Base-by-base conservation (phyloP, 2,797 vertebrate species). In the Platalea minor region DNA sequence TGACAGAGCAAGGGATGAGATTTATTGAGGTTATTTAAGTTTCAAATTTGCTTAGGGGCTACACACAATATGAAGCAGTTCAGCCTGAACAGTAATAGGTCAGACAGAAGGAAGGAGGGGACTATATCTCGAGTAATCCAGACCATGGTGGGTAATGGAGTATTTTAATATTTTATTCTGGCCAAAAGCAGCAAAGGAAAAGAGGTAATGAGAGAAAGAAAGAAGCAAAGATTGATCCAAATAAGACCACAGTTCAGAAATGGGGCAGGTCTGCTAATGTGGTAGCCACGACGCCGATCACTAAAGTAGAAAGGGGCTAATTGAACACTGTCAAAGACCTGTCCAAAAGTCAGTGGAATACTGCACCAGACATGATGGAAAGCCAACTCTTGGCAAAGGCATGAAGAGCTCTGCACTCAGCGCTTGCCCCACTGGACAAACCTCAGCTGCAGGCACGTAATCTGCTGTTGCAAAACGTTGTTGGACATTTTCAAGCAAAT, bases 1-100 rank as follows among this genome's bases (percentile, higher is more conserved):
- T 92, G 59, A 37, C 57, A 78, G 61, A 81, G 64, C 19, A 93
- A 89, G 17, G n/a, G 11, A 54, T 76, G 51, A 86, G 70, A 68
- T 80, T 85, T 72, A 88, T 54, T 2, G 2, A 72, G 37, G 43
- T 72, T 91, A 72, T 91, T 95, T 74, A 51, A 61, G 37, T 84
- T 91, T 83, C 50, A 64, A 9, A 61, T 77, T 74, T 88, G 50
- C 73, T 89, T 78, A 11, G 3, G 33, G 85, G 56, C 37, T 89
- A 20, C 61, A 37, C n/a, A 19, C 26, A 79, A 37, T 46, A 54
- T 10, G 21, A 95, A 18, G 41, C n/a, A 80, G 64, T 28, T 88
- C 72, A 89, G 51, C 33, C 70, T 76, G 31, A 81, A 43, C 7
- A 39, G 39, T 68, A 77, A 72, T n/a, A 90, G 57, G 4, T 25